Evolutionary conservation across 2,797 vertebrate genomes (phyloP), one percentile per base, ranked within the genome.

Genomic region (Neosalanx taihuensis): DNA sequence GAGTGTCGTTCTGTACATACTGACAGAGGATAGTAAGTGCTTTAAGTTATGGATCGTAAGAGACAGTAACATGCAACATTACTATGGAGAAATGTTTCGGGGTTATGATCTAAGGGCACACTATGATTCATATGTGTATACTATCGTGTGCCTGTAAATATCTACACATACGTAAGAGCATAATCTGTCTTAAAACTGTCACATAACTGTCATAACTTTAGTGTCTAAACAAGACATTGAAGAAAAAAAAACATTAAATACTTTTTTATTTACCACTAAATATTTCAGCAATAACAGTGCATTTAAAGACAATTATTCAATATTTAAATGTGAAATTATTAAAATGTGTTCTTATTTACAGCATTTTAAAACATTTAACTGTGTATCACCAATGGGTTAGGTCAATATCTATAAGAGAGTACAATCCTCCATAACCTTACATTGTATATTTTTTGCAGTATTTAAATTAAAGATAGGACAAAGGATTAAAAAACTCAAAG

Each of bases 261-360:
- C 90, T 90, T 92, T 93, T 74, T 90, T 93, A 94, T 94, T 95
- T 94, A 96, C 90, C 90, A 92, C 93, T 94, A 94, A 93, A 94
- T 94, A 96, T 93, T 89, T 94, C 90, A 90, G 91, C 90, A 91
- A 95, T 92, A 93, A 95, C 94, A 96, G 94, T 96, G 96, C 94
- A 95, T 95, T 93, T 92, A 93, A 92, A 92, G 88, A 93, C 90
- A 93, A 89, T 86, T 90, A 91, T 90, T 92, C 91, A 93, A 93
- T 91, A 92, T 89, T 92, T 93, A 80, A 84, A 89, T 88, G 88
- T 84, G 87, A 88, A 93, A 83, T 85, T 89, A 90, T 91, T 92
- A 93, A 86, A 76, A 89, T 91, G 92, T 94, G 87, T 91, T 90
- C 88, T 89, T 94, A 94, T 94, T 89, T 95, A 95, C 93, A 95